Conservation (phyloP, 2,888 invertebrate genomes). For the Leuctra nigra region DNA sequence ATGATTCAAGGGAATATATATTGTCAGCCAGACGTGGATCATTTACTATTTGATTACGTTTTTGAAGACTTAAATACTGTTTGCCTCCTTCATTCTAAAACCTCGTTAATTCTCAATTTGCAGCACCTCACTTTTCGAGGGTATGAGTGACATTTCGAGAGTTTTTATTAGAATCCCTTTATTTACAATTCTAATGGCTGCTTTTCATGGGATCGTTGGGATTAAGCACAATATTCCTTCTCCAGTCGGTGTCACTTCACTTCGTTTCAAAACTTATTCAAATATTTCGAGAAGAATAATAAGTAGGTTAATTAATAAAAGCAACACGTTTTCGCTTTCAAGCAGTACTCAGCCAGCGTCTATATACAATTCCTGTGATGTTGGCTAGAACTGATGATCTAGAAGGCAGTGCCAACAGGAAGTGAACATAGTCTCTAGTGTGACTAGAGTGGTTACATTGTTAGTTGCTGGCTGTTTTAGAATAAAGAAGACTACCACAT, state of each 20-base stretch:
- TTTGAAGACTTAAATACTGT: background rate
- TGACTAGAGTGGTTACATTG: too few species aligned
- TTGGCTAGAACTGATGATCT: too few species aligned
- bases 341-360: too few species aligned
- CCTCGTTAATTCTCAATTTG: conserved; percentile 13
- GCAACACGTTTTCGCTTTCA: conserved; percentile 17
- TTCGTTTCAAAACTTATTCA: conserved; percentile 9
- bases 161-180: conserved; percentile 17
- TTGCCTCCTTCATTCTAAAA: conserved; percentile 2
- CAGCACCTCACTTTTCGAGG: background rate
- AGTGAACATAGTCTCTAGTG: too few species aligned
- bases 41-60: too few species aligned
- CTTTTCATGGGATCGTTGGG: background rate
- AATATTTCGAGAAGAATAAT: conserved; percentile 17
- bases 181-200: conserved; percentile 18
- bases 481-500: too few species aligned
- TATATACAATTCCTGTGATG: too few species aligned
- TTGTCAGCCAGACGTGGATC: too few species aligned
- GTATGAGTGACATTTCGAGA: conserved; percentile 14
- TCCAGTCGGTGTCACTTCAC: conserved; percentile 4
- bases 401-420: too few species aligned
- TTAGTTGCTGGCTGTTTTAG: too few species aligned
- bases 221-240: conserved; percentile 3
- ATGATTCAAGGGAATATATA: too few species aligned
- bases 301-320: conserved; percentile 18